Conservation (phyloP, 2,797 vertebrate species). For the Sardinella longiceps region DNA sequence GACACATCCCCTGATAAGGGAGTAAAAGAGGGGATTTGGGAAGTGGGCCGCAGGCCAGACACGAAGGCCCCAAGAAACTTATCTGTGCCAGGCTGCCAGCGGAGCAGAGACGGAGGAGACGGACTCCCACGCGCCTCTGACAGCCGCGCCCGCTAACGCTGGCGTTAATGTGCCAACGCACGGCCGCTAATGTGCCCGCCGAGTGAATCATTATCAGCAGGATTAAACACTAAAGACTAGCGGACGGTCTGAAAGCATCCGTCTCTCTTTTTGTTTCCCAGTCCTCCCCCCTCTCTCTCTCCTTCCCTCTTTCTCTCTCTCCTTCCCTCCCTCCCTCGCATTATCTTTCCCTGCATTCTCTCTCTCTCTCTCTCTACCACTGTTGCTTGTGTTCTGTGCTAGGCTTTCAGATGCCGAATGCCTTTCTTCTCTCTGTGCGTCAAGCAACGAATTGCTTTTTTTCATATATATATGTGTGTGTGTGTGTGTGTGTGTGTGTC, state of each 20-base stretch:
- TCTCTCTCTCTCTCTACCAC: neutral
- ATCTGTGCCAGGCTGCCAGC: conserved; percentile 52
- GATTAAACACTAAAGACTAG: conserved; percentile 38
- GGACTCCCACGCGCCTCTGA: neutral
- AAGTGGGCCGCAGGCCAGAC: conserved; percentile 64
- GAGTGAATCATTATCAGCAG: neutral
- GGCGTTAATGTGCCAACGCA: neutral
- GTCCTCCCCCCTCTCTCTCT: neutral
- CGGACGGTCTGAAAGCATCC: conserved; percentile 51
- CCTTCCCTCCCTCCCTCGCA: neutral
- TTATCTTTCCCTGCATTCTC: neutral
- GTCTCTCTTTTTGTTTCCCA: neutral
- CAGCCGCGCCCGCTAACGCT: neutral
- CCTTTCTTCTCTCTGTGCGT: neutral
- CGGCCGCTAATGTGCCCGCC: neutral
- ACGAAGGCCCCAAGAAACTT: conserved; percentile 67
- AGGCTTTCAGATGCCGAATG: neutral
- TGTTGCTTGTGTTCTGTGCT: neutral
- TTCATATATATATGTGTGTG: neutral
- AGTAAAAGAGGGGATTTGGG: conserved; percentile 70
- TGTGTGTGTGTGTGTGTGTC: neutral
- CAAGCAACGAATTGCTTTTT: neutral
- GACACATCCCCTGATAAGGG: conserved; percentile 68
- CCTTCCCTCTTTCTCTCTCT: neutral
- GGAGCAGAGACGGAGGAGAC: neutral